A percentile compares a stretch with the other conserved stretches of the same genome.
These are phyloP conservation scores for Chondrosia reniformis DNA, from an alignment of 37 sponge, comb jelly and placozoan genomes.

Conservation along the genomic window DNA sequence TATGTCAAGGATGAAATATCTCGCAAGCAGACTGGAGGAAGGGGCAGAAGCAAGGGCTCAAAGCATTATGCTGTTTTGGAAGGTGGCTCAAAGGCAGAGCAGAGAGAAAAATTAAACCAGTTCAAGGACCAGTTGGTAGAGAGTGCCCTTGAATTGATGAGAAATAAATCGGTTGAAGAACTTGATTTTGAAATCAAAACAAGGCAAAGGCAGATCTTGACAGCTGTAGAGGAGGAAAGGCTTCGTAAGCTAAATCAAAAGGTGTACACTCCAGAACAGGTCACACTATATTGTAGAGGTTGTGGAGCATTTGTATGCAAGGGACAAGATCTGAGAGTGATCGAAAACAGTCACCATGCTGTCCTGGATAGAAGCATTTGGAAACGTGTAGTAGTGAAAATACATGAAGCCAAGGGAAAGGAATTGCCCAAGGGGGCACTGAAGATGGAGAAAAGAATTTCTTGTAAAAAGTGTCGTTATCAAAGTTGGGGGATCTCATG, in stretches of 20 bases:
- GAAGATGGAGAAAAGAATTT: not conserved
- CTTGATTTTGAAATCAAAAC: not conserved
- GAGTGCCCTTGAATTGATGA: not conserved
- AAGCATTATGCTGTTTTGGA: constrained; percentile 26
- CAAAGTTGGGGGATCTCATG: not conserved
- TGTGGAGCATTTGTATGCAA: not conserved
- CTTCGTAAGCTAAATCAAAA: not conserved
- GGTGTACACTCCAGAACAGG: not conserved
- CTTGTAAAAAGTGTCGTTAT: not conserved
- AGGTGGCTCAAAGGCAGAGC: constrained; percentile 8
- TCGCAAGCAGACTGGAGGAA: constrained; percentile 63
- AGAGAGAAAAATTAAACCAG: constrained; percentile 23
- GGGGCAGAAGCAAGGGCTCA: constrained; percentile 61
- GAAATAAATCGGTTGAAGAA: no score
- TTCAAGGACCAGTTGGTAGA: constrained; percentile 12
- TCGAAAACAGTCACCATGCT: not conserved
- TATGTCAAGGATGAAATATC: constrained; percentile 73
- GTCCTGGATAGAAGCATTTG: not conserved
- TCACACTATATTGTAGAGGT: not conserved
- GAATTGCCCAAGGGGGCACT: not conserved
- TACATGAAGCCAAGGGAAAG: not conserved
- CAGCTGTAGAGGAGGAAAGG: not conserved
- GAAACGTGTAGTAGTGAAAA: not conserved
- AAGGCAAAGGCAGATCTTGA: not conserved
- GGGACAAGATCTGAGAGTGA: not conserved